Evolutionary conservation across 2,797 vertebrate genomes (phyloP).

Genomic region (Micrastur ruficollis): DNA sequence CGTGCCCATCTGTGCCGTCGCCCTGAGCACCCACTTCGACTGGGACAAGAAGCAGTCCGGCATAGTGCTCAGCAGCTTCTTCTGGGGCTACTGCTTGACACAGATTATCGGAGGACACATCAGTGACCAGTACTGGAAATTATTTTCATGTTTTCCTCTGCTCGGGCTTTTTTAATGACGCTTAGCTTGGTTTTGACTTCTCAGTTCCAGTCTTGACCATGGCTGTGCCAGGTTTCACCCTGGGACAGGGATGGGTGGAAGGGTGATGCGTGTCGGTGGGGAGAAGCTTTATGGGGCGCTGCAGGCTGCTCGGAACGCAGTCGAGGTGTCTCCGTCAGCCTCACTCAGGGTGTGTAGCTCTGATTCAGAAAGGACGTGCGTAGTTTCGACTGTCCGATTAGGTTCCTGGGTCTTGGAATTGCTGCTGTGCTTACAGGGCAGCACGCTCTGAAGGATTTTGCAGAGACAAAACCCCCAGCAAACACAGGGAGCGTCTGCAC

Average conservation of each 20-base stretch:
- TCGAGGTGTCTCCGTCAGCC: not conserved
- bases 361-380: not conserved
- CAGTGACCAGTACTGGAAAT: constrained; percentile 79
- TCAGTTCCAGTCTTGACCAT: accelerated
- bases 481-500: not conserved
- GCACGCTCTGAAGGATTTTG: not conserved
- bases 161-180: not conserved
- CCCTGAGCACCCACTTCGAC: constrained; percentile 86
- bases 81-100: constrained; percentile 98
- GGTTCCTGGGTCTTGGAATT: not conserved
- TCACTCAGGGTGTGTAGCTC: not conserved
- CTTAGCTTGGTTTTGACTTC: not conserved
- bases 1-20: constrained; percentile 88
- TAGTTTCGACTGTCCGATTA: not conserved
- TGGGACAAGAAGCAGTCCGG: constrained; percentile 95
- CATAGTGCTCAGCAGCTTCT: constrained; percentile 93
- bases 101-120: constrained; percentile 93
- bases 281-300: not conserved
- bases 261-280: accelerated
- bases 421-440: not conserved
- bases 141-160: not conserved
- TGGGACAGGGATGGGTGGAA: not conserved
- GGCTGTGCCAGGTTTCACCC: not conserved
- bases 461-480: not conserved
- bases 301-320: not conserved